Evolutionary conservation across 2,888 invertebrate species (phyloP).

Genomic region (Anthrax anthrax): DNA sequence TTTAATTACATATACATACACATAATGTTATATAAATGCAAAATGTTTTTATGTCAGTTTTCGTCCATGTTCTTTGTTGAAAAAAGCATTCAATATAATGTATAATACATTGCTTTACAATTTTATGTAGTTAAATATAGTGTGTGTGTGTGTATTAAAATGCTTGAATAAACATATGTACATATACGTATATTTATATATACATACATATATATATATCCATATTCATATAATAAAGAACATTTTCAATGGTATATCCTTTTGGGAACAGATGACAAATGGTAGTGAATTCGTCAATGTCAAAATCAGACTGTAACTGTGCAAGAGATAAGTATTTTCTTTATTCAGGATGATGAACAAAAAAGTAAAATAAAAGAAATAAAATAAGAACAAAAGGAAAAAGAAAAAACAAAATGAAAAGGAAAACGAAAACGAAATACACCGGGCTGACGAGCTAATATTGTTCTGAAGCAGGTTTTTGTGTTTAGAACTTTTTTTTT

Average conservation of each 20-base stretch:
- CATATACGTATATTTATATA: not conserved
- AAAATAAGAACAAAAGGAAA: constrained; percentile 1
- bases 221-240: not conserved
- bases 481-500: no score
- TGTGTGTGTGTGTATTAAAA: constrained; percentile 1
- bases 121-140: no score
- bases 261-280: constrained; percentile 35
- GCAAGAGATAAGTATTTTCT: constrained; percentile 12
- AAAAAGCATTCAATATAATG: not conserved
- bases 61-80: no score
- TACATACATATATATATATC: not conserved
- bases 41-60: not conserved
- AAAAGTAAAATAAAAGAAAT: not conserved
- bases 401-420: not conserved
- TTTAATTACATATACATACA: constrained; percentile 2
- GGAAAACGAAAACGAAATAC: no score
- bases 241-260: constrained; percentile 16
- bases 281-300: constrained; percentile 35
- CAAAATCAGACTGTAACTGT: constrained; percentile 38
- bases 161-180: not conserved
- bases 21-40: not conserved
- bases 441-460: no score
- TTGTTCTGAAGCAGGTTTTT: no score
- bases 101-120: no score
- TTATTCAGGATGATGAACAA: constrained; percentile 4